Base-by-base conservation (phyloP, 92 coral and sea anemone genomes). In the Heliopora coerulea region DNA sequence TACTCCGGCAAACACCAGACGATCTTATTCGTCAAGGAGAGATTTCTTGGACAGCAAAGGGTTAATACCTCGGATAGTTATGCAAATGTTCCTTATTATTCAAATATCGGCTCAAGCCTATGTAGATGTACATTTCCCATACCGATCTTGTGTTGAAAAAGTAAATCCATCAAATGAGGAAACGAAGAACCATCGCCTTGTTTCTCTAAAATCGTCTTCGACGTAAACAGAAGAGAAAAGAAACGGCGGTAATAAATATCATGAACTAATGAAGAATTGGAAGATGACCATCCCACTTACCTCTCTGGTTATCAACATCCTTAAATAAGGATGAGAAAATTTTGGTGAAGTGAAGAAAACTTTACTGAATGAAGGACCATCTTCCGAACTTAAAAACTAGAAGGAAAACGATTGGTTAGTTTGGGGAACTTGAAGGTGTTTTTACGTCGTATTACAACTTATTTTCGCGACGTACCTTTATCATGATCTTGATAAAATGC, bases 271-370 rank as follows among this genome's bases (percentile, higher is more conserved):
- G n/a, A n/a, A n/a, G n/a, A n/a, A n/a, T n/a, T n/a, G 48, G 19
- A 24, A 2, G 19, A 77, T 42, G 23, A 54, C 9, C 19, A n/a
- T 27, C 34, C 30, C 20, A 33, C 30, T 49, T 54, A 95, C 99
- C 95, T 95, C 96, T 84, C 95, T 88, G 14, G 99, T 64, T 72
- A 82, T 88, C 25, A 95, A 82, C 42, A 95, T 61, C 54, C 96
- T 85, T 33, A 95, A 70, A 39, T 87, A 56, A 7, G 89, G 86
- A 84, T 91, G 85, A 35, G 87, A 64, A 79, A 89, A 88, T 25
- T 80, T 80, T 6, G 91, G 50, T 30, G 83, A 89, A 59, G 52
- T 69, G 57, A 79, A 81, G 76, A 90, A 62, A 0, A 83, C 84
- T 37, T 70, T 77, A 26, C 75, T 17, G 39, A 88, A 80, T n/a